Conservation (phyloP, 1,140 invertebrate genomes). For the Sipha flava region DNA sequence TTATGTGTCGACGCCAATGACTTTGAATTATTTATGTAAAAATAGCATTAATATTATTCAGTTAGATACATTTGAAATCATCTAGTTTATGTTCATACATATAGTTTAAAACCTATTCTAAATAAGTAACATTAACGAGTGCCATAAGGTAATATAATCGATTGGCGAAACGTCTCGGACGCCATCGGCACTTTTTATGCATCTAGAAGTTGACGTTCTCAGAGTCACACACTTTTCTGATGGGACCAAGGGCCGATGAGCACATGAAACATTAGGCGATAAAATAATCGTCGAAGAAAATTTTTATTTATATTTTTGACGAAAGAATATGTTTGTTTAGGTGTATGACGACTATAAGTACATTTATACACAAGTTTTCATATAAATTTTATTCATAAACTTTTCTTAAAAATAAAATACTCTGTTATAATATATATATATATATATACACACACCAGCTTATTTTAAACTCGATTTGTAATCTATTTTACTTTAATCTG, state of each 20-base stretch:
- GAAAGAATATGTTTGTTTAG: no score
- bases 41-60: not conserved
- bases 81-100: not conserved
- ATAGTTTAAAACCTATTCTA: not conserved
- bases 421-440: no score
- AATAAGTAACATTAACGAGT: not conserved
- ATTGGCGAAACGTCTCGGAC: not conserved
- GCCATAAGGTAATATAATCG: not conserved
- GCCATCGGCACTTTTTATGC: not conserved
- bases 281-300: not conserved
- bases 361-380: no score
- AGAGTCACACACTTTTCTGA: not conserved
- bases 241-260: not conserved
- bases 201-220: not conserved
- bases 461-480: no score
- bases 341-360: no score
- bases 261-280: not conserved
- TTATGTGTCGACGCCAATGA: no score
- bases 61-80: not conserved
- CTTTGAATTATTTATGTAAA: no score
- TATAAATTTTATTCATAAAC: no score
- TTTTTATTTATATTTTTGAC: no score
- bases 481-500: no score
- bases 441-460: no score
- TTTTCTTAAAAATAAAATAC: no score